Evolutionary conservation across 2,888 invertebrate genomes (phyloP), one percentile per base, ranked within the genome.

Genomic region (Mongoloraphidia duomilia): DNA sequence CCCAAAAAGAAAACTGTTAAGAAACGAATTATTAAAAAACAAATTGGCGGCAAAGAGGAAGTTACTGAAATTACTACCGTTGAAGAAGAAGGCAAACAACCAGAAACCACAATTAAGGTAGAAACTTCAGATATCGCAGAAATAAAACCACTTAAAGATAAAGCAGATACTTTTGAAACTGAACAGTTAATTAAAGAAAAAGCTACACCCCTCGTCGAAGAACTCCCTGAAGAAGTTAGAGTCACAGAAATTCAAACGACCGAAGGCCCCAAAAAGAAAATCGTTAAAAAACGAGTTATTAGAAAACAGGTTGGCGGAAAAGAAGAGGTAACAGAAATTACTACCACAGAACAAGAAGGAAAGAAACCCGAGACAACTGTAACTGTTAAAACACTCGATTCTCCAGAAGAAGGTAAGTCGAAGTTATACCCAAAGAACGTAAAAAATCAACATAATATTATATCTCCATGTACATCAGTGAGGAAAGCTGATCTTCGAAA

Each of bases 291-390:
- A 38, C 55, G 60, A 4, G 53, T 60, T 2, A 56, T 60, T 6
- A 62, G 59, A 48, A 62, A 59, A 46, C 47, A 48, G 11, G 53
- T 58, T 46, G 61, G 61, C 50, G 50, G 60, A 13, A 54, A 59
- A 55, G 49, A 65, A 38, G 57, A 59, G 59, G 60, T 66, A 9
- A 69, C 67, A 0, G 65, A 67, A 61, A 68, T 70, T 35, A 58
- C 61, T 40, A 70, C 68, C 33, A 40, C 47, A 38, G 65, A 66
- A 56, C 63, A 68, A 56, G 70, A 69, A 50, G 67, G 65, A 10
- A 59, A 64, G 47, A 60, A 67, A 49, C 73, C 73, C 0, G 58
- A 66, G 47, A 65, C 57, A 44, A 61, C 64, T 36, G 59, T 64
- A 35, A 55, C 54, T 3, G 59, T 62, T 6, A 52, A 60, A 54